Base-by-base conservation (phyloP, 1,140 invertebrate species). In the Palaemon carinicauda region DNA sequence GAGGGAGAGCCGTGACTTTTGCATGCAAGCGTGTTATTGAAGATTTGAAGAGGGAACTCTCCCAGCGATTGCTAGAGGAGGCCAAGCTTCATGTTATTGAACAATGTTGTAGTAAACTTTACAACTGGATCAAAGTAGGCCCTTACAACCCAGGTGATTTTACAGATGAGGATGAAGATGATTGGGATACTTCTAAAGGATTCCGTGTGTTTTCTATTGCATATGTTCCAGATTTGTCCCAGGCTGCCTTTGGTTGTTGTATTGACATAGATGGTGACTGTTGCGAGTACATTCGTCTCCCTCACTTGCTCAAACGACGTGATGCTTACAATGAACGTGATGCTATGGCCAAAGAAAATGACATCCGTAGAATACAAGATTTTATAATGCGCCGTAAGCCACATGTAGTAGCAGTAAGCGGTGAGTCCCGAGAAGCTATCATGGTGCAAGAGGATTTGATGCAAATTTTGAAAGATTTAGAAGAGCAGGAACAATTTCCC, bases 361-460 rank as follows among this genome's bases (percentile, higher is more conserved):
- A 99, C 92, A 90, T 99, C 73, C 91, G 94, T 14, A 95, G 95
- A 29, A 91, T 99, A 9, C 94, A 94, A 77, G 94, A 97, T 88
- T 98, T 99, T 89, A 97, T 99, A 41, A 91, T 94, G 0, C 94
- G 94, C 1, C 98, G 98, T 91, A 97, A 98, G 90, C 98, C 99
- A 0, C 98, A 99, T 91, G 95, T 98, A 7, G 95, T 99, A 74
- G 95, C 95, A 0, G 94, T 99, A 50, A 95, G 97, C 5, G 97
- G 96, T 0, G 97, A 99, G 91, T 97, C 97, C 0, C 93, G 97
- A 27, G 96, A 97, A 89, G 97, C 97, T 0, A 89, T 96, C 15
- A 96, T 95, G 94, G 94, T 99, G 1, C 94, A 95, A n/a, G 94
- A 95, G 10, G 98, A 99, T 91, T 91, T 99, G 0, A 94, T 94